Base-by-base conservation (phyloP, 2,888 invertebrate species). In the Noctua fimbriata region DNA sequence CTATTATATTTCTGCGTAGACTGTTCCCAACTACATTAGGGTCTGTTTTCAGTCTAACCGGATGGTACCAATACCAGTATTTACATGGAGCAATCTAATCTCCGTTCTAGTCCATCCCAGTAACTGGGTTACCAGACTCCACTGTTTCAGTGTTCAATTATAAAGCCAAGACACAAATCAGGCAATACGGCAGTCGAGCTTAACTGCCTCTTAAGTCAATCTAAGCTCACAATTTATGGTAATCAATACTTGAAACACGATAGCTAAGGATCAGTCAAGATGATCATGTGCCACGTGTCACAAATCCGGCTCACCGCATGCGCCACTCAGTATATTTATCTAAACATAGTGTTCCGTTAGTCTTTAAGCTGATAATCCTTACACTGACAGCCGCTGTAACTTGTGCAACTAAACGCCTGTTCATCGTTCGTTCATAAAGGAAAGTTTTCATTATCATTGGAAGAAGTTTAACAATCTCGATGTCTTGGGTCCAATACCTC, bases 351-450 rank as follows among this genome's bases (percentile, higher is more conserved):
- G 24, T 72, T 69, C 36, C 58, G 81, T 69, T 49, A 32, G 49
- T 52, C 52, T 71, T 6, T 84, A 71, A 89, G 83, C 88, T 67
- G 78, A 69, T 88, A 89, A 89, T 88, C 83, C 75, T 67, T 14
- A 18, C 60, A 47, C 28, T 80, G 86, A 83, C 86, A 86, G 69
- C n/a, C 52, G 69, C 47, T 69, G 73, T 75, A 66, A 65, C 75
- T 82, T 81, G 73, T 71, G 36, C 49, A 83, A 70, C n/a, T 41
- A 49, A 65, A n/a, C 16, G 58, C 36, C n/a, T 83, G 77, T 44
- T 18, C 28, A 58, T 24, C 21, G 0, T 36, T 47, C 2, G 5
- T 12, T 21, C 28, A 60, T 36, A 16, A n/a, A 2, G 18, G 2
- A 28, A 36, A 3, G 12, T 32, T n/a, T 76, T 36, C 5, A 32